These are phyloP conservation scores for Pandemis heparana DNA, from an alignment of 2,888 invertebrate species.

Conservation along the genomic window DNA sequence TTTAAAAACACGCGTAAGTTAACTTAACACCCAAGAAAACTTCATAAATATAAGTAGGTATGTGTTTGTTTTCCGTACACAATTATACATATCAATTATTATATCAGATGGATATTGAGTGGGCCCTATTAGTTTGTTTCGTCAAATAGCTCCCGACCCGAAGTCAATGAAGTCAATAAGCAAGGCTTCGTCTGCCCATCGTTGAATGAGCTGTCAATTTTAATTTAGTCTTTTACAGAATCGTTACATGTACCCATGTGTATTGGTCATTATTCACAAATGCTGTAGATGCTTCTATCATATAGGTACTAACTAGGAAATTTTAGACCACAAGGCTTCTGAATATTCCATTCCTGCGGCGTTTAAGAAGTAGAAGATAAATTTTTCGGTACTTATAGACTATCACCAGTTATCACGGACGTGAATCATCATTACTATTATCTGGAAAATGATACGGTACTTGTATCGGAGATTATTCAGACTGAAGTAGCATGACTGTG, in stretches of 20 bases:
- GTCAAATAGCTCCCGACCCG: slow-evolving; percentile 36
- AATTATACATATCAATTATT: slow-evolving; percentile 15
- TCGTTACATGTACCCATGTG: background rate
- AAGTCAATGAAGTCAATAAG: slow-evolving; percentile 47
- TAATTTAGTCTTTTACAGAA: slow-evolving; percentile 30
- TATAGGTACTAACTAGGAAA: background rate
- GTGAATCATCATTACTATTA: slow-evolving; percentile 44
- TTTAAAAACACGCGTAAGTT: background rate
- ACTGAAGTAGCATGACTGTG: slow-evolving; percentile 57
- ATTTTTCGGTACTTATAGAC: background rate
- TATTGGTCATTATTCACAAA: background rate
- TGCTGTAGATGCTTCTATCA: background rate
- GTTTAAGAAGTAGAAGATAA: slow-evolving; percentile 3
- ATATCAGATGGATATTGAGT: slow-evolving; percentile 25
- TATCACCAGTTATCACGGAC: slow-evolving; percentile 27
- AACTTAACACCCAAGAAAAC: background rate
- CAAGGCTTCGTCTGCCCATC: slow-evolving; percentile 41
- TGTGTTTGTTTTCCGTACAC: background rate
- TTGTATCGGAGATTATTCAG: slow-evolving; percentile 58
- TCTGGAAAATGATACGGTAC: slow-evolving; percentile 56
- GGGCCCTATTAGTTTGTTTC: slow-evolving; percentile 37
- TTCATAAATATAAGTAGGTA: background rate
- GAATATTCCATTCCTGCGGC: background rate
- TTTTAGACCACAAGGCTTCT: background rate
- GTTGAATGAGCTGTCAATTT: slow-evolving; percentile 44